Base-by-base conservation (phyloP, 2,888 invertebrate genomes). In the Pachliopta kotzebuea region DNA sequence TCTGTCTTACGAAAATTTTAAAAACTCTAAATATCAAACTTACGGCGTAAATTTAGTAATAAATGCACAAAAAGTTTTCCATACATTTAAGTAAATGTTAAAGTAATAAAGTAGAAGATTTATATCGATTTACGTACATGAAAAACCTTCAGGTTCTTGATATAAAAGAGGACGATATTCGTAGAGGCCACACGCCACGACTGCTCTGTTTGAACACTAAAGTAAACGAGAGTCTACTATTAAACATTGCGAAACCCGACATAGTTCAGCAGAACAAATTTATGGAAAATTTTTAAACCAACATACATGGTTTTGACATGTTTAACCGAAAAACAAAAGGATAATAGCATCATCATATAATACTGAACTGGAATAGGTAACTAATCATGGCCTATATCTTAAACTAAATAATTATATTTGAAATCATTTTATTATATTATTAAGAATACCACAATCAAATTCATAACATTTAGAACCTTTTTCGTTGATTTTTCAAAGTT, bases 141-240 rank as follows among this genome's bases (percentile, higher is more conserved):
- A 63, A 57, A 60, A 57, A 59, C 59, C 62, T 52, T 56, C 37
- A 68, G 68, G 71, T 71, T 69, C 67, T 71, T 66, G 56, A 70
- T 69, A 69, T 69, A 69, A 69, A 67, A 67, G 65, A 59, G 56
- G 69, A 66, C 67, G 37, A 62, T 64, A 68, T 59, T 62, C 62
- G 68, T 62, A 70, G 68, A 69, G 62, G 54, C 67, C 68, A 66
- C 67, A 55, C 60, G 66, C 67, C 63, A 66, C 69, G 58, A 63
- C 56, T 52, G 67, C 64, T 68, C 72, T 83, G 74, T 84, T 83
- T 81, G 77, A 74, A 74, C 78, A 69, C 71, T 72, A 75, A 74
- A 79, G 74, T 71, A 83, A 82, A 83, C 78, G 70, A 63, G 70
- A 72, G 69, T 71, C 72, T 76, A 68, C 76, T 77, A 78, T 81